A percentile compares a stretch with the other conserved stretches of the same genome.
Evolutionary conservation across 2,888 invertebrate species (phyloP).

Genomic region (Papilio demoleus): DNA sequence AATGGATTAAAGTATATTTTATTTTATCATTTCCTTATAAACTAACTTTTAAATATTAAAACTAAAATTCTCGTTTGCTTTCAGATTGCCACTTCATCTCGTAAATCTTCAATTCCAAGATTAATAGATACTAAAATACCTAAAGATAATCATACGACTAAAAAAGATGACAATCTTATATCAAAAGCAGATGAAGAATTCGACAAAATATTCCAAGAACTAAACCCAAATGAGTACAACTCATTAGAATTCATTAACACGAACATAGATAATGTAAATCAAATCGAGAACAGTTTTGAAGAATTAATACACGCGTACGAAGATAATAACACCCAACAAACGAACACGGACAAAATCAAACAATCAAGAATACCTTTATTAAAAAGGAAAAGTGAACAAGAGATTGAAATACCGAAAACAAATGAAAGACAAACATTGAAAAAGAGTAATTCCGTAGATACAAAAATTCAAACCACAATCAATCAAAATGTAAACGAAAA

Average conservation of each 20-base stretch:
- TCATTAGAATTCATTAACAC: conserved; percentile 46
- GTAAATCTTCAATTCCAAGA: conserved; percentile 57
- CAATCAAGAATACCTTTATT: conserved; percentile 66
- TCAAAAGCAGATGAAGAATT: conserved; percentile 65
- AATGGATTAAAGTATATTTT: too few species aligned
- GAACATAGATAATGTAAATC: conserved; percentile 62
- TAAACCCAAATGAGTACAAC: conserved; percentile 51
- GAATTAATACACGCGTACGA: conserved; percentile 75
- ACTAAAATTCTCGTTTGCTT: conserved; percentile 45
- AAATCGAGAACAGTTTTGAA: conserved; percentile 69
- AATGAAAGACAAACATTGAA: conserved; percentile 41
- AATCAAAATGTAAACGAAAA: conserved; percentile 3
- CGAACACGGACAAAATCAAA: conserved; percentile 52
- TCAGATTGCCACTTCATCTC: conserved; percentile 42
- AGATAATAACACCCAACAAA: conserved; percentile 53
- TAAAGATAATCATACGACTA: conserved; percentile 24
- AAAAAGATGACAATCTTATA: conserved; percentile 33
- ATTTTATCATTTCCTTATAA: too few species aligned
- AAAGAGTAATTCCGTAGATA: conserved; percentile 45
- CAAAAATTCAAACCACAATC: neutral
- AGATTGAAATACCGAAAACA: conserved; percentile 50
- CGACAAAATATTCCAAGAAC: conserved; percentile 72
- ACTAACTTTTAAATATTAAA: too few species aligned
- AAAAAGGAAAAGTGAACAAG: conserved; percentile 62
- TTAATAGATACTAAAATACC: conserved; percentile 47